These are phyloP conservation scores for Hucho hucho DNA, from an alignment of 2,113 vertebrate species.

Conservation along the genomic window DNA sequence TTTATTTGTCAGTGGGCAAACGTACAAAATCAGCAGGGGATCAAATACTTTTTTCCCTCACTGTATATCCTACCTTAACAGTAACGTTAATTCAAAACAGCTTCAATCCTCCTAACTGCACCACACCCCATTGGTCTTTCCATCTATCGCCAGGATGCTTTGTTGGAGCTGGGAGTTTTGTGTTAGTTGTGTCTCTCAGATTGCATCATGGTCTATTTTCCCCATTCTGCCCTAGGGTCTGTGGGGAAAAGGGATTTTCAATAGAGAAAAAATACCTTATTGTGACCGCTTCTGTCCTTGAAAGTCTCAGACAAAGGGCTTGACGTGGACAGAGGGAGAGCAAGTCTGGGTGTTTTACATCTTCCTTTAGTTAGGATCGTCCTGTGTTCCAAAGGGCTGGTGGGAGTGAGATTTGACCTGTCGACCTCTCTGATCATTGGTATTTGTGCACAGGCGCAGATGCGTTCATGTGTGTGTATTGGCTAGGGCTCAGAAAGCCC, in stretches of 20 bases:
- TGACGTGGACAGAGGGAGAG: conserved; percentile 50
- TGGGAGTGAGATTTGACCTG: conserved; percentile 34
- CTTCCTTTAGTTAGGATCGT: conserved; percentile 38
- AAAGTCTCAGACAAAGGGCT: conserved; percentile 62
- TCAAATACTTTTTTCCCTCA: too few species aligned
- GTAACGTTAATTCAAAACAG: background rate
- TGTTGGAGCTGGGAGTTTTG: background rate
- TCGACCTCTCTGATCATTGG: conserved; percentile 26
- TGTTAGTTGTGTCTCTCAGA: conserved; percentile 31
- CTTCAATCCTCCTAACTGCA: background rate
- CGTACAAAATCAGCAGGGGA: too few species aligned
- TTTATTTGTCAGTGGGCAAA: too few species aligned
- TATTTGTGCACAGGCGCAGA: conserved; percentile 18
- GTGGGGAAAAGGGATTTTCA: conserved; percentile 52
- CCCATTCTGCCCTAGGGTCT: conserved; percentile 50
- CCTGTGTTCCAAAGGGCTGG: conserved; percentile 13
- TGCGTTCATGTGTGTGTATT: conserved; percentile 25
- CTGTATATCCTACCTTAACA: background rate
- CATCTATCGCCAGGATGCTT: background rate
- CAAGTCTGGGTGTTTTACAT: conserved; percentile 40
- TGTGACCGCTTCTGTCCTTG: conserved; percentile 53
- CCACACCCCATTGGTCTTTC: conserved; percentile 42
- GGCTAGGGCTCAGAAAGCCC: conserved; percentile 33
- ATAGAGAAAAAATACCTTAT: conserved; percentile 50
- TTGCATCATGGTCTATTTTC: conserved; percentile 51